phyloP scores from a whole-genome alignment of 2,113 vertebrate genomes.

The Pituophis catenifer region DNA sequence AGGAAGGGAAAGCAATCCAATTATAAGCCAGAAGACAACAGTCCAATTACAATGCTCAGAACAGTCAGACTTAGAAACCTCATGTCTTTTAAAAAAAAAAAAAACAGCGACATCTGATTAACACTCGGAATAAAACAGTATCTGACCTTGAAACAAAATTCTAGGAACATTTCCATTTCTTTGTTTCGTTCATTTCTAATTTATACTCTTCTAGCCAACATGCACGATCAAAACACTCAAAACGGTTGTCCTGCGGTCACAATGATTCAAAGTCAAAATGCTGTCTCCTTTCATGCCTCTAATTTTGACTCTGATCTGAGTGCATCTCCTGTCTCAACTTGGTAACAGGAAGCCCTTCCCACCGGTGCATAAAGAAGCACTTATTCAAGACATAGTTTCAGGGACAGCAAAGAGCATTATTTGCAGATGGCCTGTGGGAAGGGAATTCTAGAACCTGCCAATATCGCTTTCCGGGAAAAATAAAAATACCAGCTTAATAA shows the following conservation, averaged over 20 bases:
- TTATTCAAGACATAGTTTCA: slow-evolving; percentile 9
- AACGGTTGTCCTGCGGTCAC: background rate
- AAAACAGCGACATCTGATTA: background rate
- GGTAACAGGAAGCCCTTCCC: background rate
- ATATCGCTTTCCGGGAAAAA: slow-evolving; percentile 2
- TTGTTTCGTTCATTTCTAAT: background rate
- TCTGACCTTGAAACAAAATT: background rate
- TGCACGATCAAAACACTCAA: background rate
- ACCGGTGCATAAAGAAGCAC: background rate
- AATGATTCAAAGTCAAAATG: background rate
- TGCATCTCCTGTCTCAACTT: background rate
- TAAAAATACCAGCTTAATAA: slow-evolving; percentile 10
- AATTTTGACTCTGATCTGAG: background rate
- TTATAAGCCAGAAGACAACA: background rate
- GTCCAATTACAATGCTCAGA: background rate
- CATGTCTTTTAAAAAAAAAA: background rate
- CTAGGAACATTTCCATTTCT: background rate
- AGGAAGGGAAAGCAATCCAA: background rate
- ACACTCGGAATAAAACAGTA: background rate
- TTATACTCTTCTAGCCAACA: background rate
- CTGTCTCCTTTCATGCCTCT: background rate
- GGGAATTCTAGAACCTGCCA: slow-evolving; percentile 6
- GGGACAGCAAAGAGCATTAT: slow-evolving; percentile 6
- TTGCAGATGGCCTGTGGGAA: background rate
- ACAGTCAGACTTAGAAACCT: background rate